These are phyloP conservation scores for Osedax frankpressi DNA, from an alignment of 2,888 invertebrate species.

Conservation along the genomic window DNA sequence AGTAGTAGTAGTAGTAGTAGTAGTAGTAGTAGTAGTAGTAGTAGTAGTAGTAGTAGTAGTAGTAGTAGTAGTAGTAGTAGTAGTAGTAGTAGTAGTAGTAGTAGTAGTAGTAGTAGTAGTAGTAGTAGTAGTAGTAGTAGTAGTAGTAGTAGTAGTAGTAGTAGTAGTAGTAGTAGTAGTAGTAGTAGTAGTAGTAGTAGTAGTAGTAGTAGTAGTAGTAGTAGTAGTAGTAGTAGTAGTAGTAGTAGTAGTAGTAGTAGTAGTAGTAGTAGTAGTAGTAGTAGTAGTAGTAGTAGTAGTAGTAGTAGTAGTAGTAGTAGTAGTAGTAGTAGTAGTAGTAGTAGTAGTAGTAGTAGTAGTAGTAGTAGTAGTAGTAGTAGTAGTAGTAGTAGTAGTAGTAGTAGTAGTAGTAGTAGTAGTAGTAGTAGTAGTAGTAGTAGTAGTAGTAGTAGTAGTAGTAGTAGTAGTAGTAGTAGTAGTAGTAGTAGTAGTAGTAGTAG, in stretches of 20 bases:
- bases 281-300: slow-evolving; percentile 17
- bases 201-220: slow-evolving; percentile 19
- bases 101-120: background rate
- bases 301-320: slow-evolving; percentile 17
- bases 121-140: background rate
- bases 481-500: slow-evolving; percentile 17
- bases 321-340: slow-evolving; percentile 17
- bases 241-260: slow-evolving; percentile 10
- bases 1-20: slow-evolving; percentile 4
- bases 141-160: background rate
- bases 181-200: slow-evolving; percentile 18
- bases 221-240: slow-evolving; percentile 17
- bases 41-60: slow-evolving; percentile 16
- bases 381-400: background rate
- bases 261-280: slow-evolving; percentile 9
- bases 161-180: slow-evolving; percentile 19
- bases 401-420: slow-evolving; percentile 16
- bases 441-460: slow-evolving; percentile 11
- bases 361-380: background rate
- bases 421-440: slow-evolving; percentile 13
- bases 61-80: slow-evolving; percentile 17
- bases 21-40: background rate
- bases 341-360: slow-evolving; percentile 14
- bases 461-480: slow-evolving; percentile 11
- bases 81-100: background rate